Percentiles rank a stretch among this genome's conserved stretches.
These are phyloP conservation scores for Tor tambroides DNA, from an alignment of 2,113 vertebrate species.

Conservation along the genomic window DNA sequence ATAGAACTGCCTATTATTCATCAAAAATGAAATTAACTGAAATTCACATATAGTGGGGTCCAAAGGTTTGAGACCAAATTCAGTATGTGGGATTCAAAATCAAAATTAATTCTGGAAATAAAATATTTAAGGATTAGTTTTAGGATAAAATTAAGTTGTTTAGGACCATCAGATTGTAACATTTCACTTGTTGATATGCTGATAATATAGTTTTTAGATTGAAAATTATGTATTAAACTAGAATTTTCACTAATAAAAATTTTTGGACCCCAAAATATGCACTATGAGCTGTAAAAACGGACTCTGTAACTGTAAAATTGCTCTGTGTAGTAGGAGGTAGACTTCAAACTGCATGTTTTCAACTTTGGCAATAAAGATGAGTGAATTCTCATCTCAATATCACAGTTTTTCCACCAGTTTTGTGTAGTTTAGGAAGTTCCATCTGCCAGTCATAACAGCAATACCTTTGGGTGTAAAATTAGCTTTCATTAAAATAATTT, in stretches of 20 bases:
- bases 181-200: neutral
- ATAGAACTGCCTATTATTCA: neutral
- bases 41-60: neutral
- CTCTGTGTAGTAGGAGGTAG: slow-evolving; percentile 19
- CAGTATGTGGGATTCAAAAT: neutral
- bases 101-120: neutral
- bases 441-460: neutral
- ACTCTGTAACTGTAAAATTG: neutral
- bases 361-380: slow-evolving; percentile 21
- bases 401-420: neutral
- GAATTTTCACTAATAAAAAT: neutral
- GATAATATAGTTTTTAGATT: neutral
- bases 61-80: neutral
- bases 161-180: neutral
- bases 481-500: neutral
- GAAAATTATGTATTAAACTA: neutral
- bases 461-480: neutral
- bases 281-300: neutral
- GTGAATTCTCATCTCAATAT: neutral
- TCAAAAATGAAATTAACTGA: neutral
- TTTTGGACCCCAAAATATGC: neutral
- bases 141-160: neutral
- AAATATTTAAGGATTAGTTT: neutral
- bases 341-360: neutral
- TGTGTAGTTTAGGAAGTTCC: neutral